Evolutionary conservation across 2,888 invertebrate genomes (phyloP).

Genomic region (Sinodicranocentrus sp.): DNA sequence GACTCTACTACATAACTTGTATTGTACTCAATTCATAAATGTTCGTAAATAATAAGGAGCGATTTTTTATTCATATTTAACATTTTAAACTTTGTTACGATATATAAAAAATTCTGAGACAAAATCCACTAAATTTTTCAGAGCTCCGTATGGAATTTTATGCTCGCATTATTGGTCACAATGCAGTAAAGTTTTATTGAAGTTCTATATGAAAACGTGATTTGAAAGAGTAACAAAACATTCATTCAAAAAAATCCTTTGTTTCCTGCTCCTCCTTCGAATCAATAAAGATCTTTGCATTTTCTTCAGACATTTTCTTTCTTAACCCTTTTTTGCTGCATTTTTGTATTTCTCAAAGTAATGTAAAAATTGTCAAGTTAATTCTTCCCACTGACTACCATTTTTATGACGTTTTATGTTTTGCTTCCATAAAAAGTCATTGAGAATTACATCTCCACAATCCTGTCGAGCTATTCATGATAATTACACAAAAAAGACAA

Average conservation of each 20-base stretch:
- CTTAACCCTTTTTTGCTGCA: neutral
- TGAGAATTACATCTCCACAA: conserved; percentile 21
- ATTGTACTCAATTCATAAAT: neutral
- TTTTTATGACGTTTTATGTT: conserved; percentile 17
- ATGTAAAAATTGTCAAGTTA: conserved; percentile 21
- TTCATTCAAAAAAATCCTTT: neutral
- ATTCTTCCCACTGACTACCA: neutral
- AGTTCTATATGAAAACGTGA: conserved; percentile 2
- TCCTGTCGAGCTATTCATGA: neutral
- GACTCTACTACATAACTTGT: conserved; percentile 32
- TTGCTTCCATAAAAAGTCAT: conserved; percentile 48
- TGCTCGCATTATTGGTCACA: too few relatives aligned
- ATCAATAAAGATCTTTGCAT: too few relatives aligned
- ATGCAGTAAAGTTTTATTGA: conserved; percentile 42
- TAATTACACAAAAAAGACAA: conserved; percentile 59
- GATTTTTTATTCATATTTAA: conserved; percentile 57
- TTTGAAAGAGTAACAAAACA: too few relatives aligned
- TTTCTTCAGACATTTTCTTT: too few relatives aligned
- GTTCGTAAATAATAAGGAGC: neutral
- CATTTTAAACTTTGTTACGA: neutral
- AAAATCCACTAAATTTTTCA: too few relatives aligned
- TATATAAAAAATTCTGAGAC: neutral
- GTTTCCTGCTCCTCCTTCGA: neutral
- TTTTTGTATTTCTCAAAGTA: neutral
- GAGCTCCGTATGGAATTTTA: too few relatives aligned